Percentiles rank a stretch among this genome's conserved stretches.
These are phyloP conservation scores for Ammodytes dubius DNA, from an alignment of 2,113 vertebrate species.

Conservation along the genomic window DNA sequence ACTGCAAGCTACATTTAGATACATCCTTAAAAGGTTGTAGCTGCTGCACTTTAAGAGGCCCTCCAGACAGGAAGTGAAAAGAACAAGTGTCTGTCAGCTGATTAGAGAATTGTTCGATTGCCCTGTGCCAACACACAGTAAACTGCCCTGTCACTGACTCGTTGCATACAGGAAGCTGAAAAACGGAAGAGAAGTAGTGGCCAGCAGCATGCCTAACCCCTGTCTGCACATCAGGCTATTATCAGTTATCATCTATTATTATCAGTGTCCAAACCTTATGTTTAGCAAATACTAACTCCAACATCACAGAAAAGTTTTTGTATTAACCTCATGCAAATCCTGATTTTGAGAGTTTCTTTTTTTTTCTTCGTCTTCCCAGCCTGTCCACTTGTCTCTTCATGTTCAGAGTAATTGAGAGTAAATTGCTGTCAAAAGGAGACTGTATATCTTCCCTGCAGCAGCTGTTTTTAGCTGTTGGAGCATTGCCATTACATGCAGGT, in stretches of 20 bases:
- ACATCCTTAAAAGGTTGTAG: neutral
- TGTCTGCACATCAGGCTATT: neutral
- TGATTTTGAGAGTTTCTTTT: neutral
- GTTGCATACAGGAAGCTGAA: constrained; percentile 37
- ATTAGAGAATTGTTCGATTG: neutral
- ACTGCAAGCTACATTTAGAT: neutral
- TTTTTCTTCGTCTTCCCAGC: neutral
- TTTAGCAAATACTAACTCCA: neutral
- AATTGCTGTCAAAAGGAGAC: constrained; percentile 14
- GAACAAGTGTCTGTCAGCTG: constrained; percentile 16
- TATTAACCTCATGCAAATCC: neutral
- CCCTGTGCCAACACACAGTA: neutral
- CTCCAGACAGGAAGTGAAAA: constrained; percentile 52
- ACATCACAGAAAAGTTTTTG: neutral
- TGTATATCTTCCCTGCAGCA: constrained; percentile 25
- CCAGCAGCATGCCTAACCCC: constrained; percentile 8
- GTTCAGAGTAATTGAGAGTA: constrained; percentile 43
- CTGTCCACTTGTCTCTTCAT: neutral
- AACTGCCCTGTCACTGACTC: constrained; percentile 29
- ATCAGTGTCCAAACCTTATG: constrained; percentile 16
- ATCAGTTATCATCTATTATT: no score
- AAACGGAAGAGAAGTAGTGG: constrained; percentile 47
- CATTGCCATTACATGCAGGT: constrained; percentile 7
- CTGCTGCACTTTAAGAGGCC: constrained; percentile 9
- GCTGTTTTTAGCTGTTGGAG: constrained; percentile 37